Percentiles rank a stretch among this genome's conserved stretches.
Evolutionary conservation across 2,797 vertebrate genomes (phyloP).

Genomic region (Myotis pilosus): DNA sequence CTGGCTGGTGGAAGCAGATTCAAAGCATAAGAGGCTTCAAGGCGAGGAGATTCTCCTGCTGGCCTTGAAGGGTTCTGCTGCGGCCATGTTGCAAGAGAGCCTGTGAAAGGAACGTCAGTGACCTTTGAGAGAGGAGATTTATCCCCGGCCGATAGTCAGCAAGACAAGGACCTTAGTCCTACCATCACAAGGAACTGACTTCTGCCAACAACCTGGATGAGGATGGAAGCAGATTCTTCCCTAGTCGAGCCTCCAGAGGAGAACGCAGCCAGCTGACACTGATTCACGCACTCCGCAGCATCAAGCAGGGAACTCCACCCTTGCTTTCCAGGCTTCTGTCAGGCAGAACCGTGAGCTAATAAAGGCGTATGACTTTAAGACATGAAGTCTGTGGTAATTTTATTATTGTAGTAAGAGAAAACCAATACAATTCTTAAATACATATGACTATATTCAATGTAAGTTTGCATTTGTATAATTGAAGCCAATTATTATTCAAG

Average conservation of each 20-base stretch:
- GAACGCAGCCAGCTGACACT: not conserved
- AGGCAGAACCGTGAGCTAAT: not conserved
- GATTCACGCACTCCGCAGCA: not conserved
- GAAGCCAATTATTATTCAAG: not conserved
- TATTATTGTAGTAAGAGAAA: not conserved
- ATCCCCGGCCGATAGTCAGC: not conserved
- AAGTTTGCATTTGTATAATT: not conserved
- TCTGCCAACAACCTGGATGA: not conserved
- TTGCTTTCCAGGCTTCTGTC: not conserved
- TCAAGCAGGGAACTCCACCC: not conserved
- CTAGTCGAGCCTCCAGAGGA: not conserved
- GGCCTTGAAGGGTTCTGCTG: not conserved
- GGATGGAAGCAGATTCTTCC: not conserved
- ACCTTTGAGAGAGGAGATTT: not conserved
- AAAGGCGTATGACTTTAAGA: not conserved
- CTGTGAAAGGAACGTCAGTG: not conserved
- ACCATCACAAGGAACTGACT: not conserved
- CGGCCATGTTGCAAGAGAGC: not conserved
- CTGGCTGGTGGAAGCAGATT: not conserved
- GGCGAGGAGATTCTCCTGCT: not conserved
- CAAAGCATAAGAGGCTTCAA: not conserved
- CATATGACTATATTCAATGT: not conserved
- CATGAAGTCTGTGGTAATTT: not conserved
- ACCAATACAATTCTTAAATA: not conserved
- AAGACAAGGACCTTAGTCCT: not conserved